Evolutionary conservation across 2,113 vertebrate species (phyloP), one percentile per base, ranked within the genome.

Genomic region (Lucifuga dentata): DNA sequence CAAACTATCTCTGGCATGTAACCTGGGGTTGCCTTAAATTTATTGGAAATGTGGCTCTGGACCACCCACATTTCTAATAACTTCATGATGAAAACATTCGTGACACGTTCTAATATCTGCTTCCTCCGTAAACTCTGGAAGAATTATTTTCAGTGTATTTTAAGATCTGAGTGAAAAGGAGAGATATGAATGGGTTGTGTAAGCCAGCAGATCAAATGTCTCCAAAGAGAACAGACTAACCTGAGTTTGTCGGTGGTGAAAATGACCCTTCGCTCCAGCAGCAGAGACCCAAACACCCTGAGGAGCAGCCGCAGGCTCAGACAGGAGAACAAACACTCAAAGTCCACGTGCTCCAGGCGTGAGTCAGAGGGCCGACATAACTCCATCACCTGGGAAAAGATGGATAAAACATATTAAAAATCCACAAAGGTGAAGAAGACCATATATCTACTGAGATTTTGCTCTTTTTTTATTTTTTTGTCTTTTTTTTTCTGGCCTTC

Each of bases 171-270:
- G 41, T 40, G 12, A n/a, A 39, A 29, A 50, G 20, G 10, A 6
- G 1, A 5, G 33, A 39, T 26, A 29, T 8, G 2, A 9, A 20
- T 6, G 3, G 8, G 35, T 4, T 23, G 16, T 11, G 48, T 6
- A 9, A 12, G 32, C 7, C 6, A 20, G 2, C 3, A 5, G n/a
- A 29, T 29, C 26, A 3, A 29, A 5, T 29, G 26, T 3, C 8
- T 35, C 11, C 11, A 1, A 35, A 35, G 33, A 35, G 33, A n/a
- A n/a, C 26, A 29, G 26, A 5, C 61, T 45, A 44, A 97, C 96
- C 98, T 98, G 85, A 99, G 97, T 67, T 97, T 98, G 85, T 98
- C 95, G 1, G 98, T 97, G 0, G 96, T 94, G 40, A 99, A 96
- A 88, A 99, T 97, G 84, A 99, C 95, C 76, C 98, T 92, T 63